phyloP scores from a whole-genome alignment of 2,797 vertebrate genomes.

The Pseudocheirus occidentalis region DNA sequence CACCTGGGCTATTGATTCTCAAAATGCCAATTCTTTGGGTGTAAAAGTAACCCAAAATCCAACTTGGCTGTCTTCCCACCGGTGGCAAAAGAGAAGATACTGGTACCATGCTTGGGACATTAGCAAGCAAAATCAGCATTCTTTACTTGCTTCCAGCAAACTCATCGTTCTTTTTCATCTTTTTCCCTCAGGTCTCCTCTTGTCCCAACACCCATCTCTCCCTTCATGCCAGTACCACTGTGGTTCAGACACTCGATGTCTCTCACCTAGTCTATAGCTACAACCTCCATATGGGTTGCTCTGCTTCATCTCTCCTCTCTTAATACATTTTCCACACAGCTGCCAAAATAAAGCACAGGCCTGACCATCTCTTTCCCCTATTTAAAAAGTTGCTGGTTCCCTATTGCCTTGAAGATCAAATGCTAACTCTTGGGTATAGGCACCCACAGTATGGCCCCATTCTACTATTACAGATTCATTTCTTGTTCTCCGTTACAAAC shows the following conservation, averaged over 20 bases:
- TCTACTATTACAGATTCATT: background rate
- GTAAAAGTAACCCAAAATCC: constrained; percentile 72
- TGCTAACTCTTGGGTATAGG: background rate
- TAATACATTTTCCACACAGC: background rate
- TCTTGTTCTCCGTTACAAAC: background rate
- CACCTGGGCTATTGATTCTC: constrained; percentile 31
- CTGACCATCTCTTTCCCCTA: background rate
- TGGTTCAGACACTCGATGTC: background rate
- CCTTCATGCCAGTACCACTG: background rate
- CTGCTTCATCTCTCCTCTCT: background rate
- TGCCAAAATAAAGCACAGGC: background rate
- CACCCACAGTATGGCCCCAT: background rate
- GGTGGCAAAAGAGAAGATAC: background rate
- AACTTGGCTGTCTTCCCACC: constrained; percentile 2
- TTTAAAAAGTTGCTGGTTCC: background rate
- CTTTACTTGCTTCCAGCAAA: background rate
- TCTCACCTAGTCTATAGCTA: background rate
- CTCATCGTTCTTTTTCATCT: background rate
- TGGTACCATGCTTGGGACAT: background rate
- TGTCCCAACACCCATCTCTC: background rate
- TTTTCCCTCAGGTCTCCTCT: background rate
- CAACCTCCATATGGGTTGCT: background rate
- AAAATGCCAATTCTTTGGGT: constrained; percentile 34
- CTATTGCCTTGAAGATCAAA: background rate
- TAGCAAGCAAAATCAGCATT: background rate